Conservation (phyloP, 2,113 vertebrate genomes). For the Sapajus apella region DNA sequence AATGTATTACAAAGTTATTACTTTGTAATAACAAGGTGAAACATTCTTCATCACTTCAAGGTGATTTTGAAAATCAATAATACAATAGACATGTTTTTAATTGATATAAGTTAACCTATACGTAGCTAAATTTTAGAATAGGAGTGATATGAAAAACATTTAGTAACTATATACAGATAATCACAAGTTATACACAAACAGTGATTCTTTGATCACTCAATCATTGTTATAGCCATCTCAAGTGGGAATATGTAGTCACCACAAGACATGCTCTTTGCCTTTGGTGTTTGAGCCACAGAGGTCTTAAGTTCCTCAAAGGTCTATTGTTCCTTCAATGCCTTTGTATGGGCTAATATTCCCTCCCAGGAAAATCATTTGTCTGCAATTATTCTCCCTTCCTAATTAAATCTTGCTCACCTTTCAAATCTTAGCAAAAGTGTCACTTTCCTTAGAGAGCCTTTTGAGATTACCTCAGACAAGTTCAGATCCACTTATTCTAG, state of each 20-base stretch:
- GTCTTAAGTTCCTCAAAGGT: not conserved
- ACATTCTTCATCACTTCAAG: not conserved
- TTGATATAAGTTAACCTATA: not conserved
- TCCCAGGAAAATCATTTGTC: not conserved
- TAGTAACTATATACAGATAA: not conserved
- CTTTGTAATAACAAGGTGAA: not conserved
- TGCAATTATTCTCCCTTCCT: not conserved
- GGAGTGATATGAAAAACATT: not conserved
- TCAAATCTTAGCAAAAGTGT: not conserved
- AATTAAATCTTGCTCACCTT: not conserved
- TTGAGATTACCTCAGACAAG: not conserved
- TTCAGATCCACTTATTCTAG: not conserved
- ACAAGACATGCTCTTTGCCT: not conserved
- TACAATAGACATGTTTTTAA: not conserved
- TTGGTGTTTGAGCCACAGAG: not conserved
- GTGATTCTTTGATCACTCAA: not conserved
- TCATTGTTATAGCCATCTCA: not conserved
- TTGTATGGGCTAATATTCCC: not conserved
- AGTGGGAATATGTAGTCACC: not conserved
- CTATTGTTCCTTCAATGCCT: not conserved
- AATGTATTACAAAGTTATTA: not conserved
- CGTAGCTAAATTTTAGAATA: not conserved
- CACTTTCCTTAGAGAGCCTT: not conserved
- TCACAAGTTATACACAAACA: not conserved
- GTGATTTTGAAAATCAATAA: conserved; percentile 30